phyloP scores from a whole-genome alignment of 2,797 vertebrate genomes.

The Coendou prehensilis region DNA sequence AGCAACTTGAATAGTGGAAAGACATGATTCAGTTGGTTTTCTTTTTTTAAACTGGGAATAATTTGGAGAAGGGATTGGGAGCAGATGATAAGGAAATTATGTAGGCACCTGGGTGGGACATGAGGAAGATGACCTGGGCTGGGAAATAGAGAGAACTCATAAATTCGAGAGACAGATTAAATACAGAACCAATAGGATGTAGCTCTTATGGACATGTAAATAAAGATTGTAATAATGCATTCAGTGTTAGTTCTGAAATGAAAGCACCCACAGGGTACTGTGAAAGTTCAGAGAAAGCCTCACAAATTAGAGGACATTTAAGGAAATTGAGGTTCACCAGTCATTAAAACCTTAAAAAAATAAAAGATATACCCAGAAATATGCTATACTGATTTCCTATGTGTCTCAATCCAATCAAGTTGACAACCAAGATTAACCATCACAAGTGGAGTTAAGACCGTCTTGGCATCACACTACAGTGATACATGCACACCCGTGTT shows the following conservation, averaged over 20 bases:
- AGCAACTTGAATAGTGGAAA: slow-evolving; percentile 16
- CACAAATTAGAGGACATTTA: background rate
- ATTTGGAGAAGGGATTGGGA: background rate
- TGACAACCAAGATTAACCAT: background rate
- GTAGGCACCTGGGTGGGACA: background rate
- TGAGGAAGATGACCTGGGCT: background rate
- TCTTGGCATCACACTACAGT: background rate
- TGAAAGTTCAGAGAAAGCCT: background rate
- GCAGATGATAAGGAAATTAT: slow-evolving; percentile 8
- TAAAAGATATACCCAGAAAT: background rate
- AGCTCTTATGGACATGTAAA: background rate
- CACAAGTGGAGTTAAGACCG: background rate
- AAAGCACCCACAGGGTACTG: background rate
- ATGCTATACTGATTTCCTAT: background rate
- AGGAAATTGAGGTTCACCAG: background rate
- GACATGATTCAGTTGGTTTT: background rate
- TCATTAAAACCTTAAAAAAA: background rate
- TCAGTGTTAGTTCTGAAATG: background rate
- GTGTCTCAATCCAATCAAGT: background rate
- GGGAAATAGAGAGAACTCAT: background rate
- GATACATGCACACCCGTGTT: background rate
- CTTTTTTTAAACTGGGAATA: background rate
- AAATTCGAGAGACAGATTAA: background rate
- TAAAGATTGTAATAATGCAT: slow-evolving; percentile 13
- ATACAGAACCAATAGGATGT: background rate